Evolutionary conservation across 2,797 vertebrate species (phyloP), one percentile per base, ranked within the genome.

Genomic region (Micropoecilia bifurca): DNA sequence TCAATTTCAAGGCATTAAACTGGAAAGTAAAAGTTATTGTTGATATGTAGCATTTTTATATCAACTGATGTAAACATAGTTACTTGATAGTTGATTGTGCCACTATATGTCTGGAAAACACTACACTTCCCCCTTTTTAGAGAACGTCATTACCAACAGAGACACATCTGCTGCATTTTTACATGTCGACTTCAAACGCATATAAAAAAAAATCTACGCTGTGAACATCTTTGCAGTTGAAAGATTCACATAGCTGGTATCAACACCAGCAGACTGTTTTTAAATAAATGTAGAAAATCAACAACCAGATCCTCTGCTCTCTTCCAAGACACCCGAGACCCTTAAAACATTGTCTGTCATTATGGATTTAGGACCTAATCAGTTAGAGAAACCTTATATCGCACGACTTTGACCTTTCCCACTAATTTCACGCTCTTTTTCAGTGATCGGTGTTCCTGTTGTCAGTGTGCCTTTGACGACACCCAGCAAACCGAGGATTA

Each of bases 401-500:
- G 83, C 36, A 22, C 77, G 83, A 77, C 63, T 71, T 61, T 87
- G 91, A 91, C 88, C 89, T 88, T 83, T 90, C 48, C 78, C 85
- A 63, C 71, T 59, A 39, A 79, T 90, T 88, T 90, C 74, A 84
- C 72, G 73, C 77, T 85, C 75, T 75, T 81, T 53, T 74, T 80
- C 77, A 28, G 66, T 87, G 80, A 88, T 92, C 87, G 87, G 88
- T 87, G 85, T 83, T 76, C 72, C 77, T 85, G 85, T 82, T 88
- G 91, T 90, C 87, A 88, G 85, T 41, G 85, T 75, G 82, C 75
- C 75, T 76, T 25, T 59, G 75, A 83, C 30, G 57, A 46, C 30
- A 3, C 77, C 83, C 63, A 71, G 73, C 83, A n/a, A 68, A 30
- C 39, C 57, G 73, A 77, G 84, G 88, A 91, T 87, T 76, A 83